These are phyloP conservation scores for Alcis repandata DNA, from an alignment of 2,888 invertebrate species.

Conservation along the genomic window DNA sequence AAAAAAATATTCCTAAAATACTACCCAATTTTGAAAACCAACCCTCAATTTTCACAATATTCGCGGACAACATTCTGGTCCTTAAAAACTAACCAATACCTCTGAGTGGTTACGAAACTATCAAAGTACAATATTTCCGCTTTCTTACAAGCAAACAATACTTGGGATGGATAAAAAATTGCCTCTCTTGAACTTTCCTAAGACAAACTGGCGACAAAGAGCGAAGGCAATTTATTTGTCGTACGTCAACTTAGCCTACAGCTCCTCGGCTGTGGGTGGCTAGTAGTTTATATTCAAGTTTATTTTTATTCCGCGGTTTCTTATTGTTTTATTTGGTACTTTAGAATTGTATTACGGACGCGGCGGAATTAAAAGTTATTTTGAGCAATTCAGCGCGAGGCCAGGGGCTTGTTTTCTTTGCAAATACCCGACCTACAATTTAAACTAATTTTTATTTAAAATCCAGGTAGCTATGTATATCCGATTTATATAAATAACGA, in stretches of 20 bases:
- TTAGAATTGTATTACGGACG: not conserved
- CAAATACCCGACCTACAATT: no score
- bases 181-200: constrained; percentile 47
- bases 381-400: not conserved
- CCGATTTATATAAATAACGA: no score
- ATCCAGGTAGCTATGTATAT: no score
- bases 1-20: not conserved
- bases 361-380: not conserved
- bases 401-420: not conserved
- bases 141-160: constrained; percentile 59
- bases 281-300: constrained; percentile 20
- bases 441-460: no score
- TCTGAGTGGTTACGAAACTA: constrained; percentile 58
- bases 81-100: constrained; percentile 54
- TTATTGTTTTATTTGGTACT: constrained; percentile 8
- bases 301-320: constrained; percentile 8
- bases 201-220: constrained; percentile 61
- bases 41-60: constrained; percentile 5
- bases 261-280: constrained; percentile 30
- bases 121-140: constrained; percentile 64
- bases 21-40: constrained; percentile 10
- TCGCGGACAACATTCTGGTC: constrained; percentile 10
- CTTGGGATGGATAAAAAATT: constrained; percentile 57
- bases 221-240: constrained; percentile 70
- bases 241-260: constrained; percentile 65